Conservation (phyloP, 2,797 vertebrate genomes). For the Xenops minutus region DNA sequence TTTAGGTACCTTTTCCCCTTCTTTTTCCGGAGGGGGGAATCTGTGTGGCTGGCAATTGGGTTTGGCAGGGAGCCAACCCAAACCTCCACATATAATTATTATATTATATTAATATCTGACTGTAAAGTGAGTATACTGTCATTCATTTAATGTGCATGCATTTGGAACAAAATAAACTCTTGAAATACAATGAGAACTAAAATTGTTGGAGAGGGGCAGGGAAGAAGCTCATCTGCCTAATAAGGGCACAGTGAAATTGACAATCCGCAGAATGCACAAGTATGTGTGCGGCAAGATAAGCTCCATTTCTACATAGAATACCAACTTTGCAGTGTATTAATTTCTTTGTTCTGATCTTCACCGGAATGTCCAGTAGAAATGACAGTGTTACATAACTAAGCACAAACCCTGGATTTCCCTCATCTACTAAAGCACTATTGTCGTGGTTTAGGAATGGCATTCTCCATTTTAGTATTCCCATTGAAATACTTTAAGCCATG, state of each 20-base stretch:
- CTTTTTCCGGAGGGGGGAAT: too few relatives aligned
- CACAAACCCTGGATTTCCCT: neutral
- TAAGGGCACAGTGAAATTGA: neutral
- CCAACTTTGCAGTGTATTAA: accelerated
- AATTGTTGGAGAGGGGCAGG: neutral
- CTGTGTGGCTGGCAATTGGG: too few relatives aligned
- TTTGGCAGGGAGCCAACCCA: too few relatives aligned
- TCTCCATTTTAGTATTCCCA: neutral
- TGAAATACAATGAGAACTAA: neutral
- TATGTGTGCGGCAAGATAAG: accelerated
- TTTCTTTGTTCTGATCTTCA: neutral
- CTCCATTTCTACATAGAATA: neutral
- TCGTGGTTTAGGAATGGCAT: neutral
- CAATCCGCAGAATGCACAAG: neutral
- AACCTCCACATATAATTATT: too few relatives aligned
- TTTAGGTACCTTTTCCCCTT: too few relatives aligned
- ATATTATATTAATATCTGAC: neutral
- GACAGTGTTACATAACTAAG: neutral
- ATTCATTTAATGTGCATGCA: neutral
- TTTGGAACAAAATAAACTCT: neutral
- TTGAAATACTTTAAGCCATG: neutral
- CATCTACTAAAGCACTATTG: neutral
- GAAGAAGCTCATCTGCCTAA: neutral
- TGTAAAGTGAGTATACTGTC: neutral
- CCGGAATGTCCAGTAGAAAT: neutral